Base-by-base conservation (phyloP, 2,888 invertebrate genomes). In the Magallana nippona region DNA sequence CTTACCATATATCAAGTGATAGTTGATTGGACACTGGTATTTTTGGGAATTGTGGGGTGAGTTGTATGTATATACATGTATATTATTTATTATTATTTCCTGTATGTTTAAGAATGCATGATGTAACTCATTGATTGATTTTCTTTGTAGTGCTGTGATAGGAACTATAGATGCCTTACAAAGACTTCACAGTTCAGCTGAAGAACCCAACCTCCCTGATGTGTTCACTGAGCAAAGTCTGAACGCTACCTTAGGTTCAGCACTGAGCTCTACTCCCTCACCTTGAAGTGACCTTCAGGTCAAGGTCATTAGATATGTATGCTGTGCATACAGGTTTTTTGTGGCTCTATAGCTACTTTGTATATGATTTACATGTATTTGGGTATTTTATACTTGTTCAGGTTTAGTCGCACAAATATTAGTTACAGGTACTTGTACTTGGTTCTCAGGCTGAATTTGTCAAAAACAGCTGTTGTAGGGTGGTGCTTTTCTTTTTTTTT, bases 81-180 rank as follows among this genome's bases (percentile, higher is more conserved):
- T 44, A 55, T 27, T 55, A 78, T 5, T 32, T 81, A 44, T 55
- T 2, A 81, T 19, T 44, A 44, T 44, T 8, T 44, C 8, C 8
- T 44, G 8, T 44, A 8, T 44, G 44, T 44, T 44, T 5, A 44
- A 44, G 44, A 44, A 44, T 3, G 44, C 10, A 44, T 44, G 44
- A 44, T 44, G 27, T 27, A 8, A 8, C 8, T 44, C 0, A 44
- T 44, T 44, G 44, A 58, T 77, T 62, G 56, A 17, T 27, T 60
- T 71, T 81, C 27, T 11, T 86, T 87, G 77, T 85, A 91, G 91
- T n/a, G 88, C 90, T 78, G 83, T 90, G 1, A 85, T 91, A 78
- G 91, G 91, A 27, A 88, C 89, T 0, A 82, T 89, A 82, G 91
- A 91, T 87, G 89, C 91, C 27, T 82, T 91, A 27, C 88, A 86